phyloP scores from a whole-genome alignment of 2,113 vertebrate species.

The Psammodynastes pulverulentus region DNA sequence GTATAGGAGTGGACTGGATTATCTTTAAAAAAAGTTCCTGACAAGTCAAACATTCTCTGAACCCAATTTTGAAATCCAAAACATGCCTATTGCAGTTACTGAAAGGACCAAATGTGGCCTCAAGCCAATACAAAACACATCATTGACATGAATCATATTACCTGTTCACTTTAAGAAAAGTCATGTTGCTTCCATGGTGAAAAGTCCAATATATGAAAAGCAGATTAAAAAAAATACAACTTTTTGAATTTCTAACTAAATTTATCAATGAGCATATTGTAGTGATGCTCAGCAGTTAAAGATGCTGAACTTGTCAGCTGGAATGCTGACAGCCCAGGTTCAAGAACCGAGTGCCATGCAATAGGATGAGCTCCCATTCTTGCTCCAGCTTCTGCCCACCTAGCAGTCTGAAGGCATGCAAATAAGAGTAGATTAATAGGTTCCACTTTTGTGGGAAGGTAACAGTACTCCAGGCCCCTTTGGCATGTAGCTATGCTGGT shows the following conservation, averaged over 20 bases:
- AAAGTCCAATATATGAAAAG: not conserved
- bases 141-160: not conserved
- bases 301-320: too few relatives aligned
- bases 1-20: not conserved
- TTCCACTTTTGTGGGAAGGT: not conserved
- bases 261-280: not conserved
- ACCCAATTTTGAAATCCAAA: not conserved
- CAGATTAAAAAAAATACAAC: not conserved
- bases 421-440: too few relatives aligned
- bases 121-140: not conserved
- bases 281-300: not conserved
- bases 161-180: not conserved
- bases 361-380: too few relatives aligned
- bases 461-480: not conserved
- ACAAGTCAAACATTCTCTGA: not conserved
- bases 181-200: not conserved
- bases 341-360: too few relatives aligned
- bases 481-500: not conserved
- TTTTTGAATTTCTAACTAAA: not conserved
- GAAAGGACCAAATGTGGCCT: not conserved
- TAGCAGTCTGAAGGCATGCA: too few relatives aligned
- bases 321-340: too few relatives aligned
- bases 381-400: too few relatives aligned
- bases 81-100: not conserved
- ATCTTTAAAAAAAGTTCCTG: not conserved